These are phyloP conservation scores for Mesorhabditis sp. DNA, from an alignment of 2,888 invertebrate genomes.

Conservation along the genomic window DNA sequence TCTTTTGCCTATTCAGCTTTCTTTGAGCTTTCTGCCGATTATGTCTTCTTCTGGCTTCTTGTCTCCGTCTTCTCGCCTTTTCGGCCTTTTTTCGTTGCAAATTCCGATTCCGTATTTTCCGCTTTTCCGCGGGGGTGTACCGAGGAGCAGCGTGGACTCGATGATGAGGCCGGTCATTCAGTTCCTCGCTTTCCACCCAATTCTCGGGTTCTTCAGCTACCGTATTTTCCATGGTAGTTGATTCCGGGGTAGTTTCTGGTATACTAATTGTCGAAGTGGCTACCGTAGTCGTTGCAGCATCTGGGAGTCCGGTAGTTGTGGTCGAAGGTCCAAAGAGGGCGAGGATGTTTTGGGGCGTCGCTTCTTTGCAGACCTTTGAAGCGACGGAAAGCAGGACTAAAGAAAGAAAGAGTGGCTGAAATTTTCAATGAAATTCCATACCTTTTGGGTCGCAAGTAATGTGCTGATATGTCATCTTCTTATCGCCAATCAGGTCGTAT, in stretches of 20 bases:
- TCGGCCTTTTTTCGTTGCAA: background rate
- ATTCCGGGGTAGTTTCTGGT: background rate
- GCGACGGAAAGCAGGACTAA: slow-evolving; percentile 30
- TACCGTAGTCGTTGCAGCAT: background rate
- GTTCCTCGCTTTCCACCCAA: too few relatives aligned
- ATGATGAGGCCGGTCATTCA: too few relatives aligned
- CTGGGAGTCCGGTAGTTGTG: background rate
- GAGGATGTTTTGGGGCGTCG: slow-evolving; percentile 16
- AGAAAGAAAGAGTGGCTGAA: slow-evolving; percentile 10
- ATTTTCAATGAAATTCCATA: slow-evolving; percentile 15
- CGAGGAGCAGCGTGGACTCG: too few relatives aligned
- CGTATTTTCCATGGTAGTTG: slow-evolving; percentile 3
- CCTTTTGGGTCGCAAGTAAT: slow-evolving; percentile 46
- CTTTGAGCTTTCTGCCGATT: slow-evolving; percentile 4
- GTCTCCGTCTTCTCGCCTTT: background rate
- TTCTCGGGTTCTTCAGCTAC: too few relatives aligned
- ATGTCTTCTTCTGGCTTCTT: background rate
- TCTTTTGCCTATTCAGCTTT: background rate
- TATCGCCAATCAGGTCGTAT: slow-evolving; percentile 49
- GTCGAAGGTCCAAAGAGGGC: background rate
- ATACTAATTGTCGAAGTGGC: background rate
- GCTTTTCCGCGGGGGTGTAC: too few relatives aligned
- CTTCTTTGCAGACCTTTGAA: slow-evolving; percentile 19
- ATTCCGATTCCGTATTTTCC: background rate
- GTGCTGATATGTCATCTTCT: slow-evolving; percentile 44